phyloP scores from a whole-genome alignment of 2,797 vertebrate species.

The Myotis findleyi region DNA sequence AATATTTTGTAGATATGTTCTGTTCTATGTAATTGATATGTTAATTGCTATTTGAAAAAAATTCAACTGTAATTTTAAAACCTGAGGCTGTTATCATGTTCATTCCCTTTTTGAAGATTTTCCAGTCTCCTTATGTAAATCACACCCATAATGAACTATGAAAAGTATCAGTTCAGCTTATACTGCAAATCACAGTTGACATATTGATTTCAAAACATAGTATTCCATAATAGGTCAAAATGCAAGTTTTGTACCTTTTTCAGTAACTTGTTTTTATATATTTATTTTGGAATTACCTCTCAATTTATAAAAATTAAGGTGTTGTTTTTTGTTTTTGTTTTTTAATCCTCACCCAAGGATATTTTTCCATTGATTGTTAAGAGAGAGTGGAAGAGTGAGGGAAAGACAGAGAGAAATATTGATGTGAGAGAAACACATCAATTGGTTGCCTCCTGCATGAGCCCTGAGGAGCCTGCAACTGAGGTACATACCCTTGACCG shows the following conservation, averaged over 20 bases:
- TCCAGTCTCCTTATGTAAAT: not conserved
- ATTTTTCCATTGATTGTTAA: too few relatives aligned
- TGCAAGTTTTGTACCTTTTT: not conserved
- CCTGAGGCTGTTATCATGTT: slow-evolving; percentile 35
- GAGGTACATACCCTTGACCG: too few relatives aligned
- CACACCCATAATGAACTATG: not conserved
- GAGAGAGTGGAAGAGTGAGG: too few relatives aligned
- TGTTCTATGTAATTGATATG: slow-evolving; percentile 57
- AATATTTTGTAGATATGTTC: slow-evolving; percentile 54
- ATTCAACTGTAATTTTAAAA: slow-evolving; percentile 43
- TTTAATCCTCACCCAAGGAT: too few relatives aligned
- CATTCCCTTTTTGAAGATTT: slow-evolving; percentile 44
- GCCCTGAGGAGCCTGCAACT: too few relatives aligned
- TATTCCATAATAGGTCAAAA: not conserved
- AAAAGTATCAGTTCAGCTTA: not conserved
- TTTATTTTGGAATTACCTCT: slow-evolving; percentile 37
- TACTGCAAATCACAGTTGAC: not conserved
- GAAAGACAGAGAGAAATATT: too few relatives aligned
- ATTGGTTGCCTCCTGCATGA: too few relatives aligned
- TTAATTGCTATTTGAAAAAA: slow-evolving; percentile 47
- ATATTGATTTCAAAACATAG: slow-evolving; percentile 15
- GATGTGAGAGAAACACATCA: too few relatives aligned
- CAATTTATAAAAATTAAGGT: not conserved
- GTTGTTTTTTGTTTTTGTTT: too few relatives aligned
- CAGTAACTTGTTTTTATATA: slow-evolving; percentile 13